Evolutionary conservation across 2,888 invertebrate genomes (phyloP), one percentile per base, ranked within the genome.

Genomic region (Morinoia aosen): DNA sequence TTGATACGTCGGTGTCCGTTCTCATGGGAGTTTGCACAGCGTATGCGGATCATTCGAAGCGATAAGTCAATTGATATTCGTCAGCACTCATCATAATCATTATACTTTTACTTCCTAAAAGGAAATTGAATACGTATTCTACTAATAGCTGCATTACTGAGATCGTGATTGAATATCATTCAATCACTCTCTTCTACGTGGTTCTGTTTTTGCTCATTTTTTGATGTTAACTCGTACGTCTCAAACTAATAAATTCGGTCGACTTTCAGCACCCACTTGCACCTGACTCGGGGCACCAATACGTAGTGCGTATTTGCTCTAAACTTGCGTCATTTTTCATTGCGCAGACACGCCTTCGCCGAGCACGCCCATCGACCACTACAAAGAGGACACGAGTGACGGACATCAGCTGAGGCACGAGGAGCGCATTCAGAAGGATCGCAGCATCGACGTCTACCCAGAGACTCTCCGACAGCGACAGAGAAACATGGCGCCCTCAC

Each of bases 381-480:
- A 96, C 90, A 96, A 96, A 91, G 96, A 96, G 16, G 95, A 95
- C 61, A 14, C 61, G 19, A 56, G 88, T n/a, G 88, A 96, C 58
- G 88, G 93, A 14, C 93, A 91, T 48, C 88, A 61, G 61, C 95
- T 96, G 88, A 95, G 95, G 88, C 96, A 96, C 88, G 96, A 96
- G 88, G 96, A 96, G 95, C 95, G 96, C 25, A 95, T 95, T 10
- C 96, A 97, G 96, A 96, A 96, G 95, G 96, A 97, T 95, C 96
- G 97, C 61, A 97, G 96, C 76, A 95, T 97, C 33, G 97, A 97
- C 91, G 97, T 97, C 25, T 97, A 97, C 64, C 96, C 96, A 11
- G 97, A 97, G 95, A 97, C 97, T 11, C 95, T 97, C 61, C 91
- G 97, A 90, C 97, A 97, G 95, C 95, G 96, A 7, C 96, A 96